Evolutionary conservation across 2,113 vertebrate species (phyloP).

Genomic region (Podocnemis expansa): DNA sequence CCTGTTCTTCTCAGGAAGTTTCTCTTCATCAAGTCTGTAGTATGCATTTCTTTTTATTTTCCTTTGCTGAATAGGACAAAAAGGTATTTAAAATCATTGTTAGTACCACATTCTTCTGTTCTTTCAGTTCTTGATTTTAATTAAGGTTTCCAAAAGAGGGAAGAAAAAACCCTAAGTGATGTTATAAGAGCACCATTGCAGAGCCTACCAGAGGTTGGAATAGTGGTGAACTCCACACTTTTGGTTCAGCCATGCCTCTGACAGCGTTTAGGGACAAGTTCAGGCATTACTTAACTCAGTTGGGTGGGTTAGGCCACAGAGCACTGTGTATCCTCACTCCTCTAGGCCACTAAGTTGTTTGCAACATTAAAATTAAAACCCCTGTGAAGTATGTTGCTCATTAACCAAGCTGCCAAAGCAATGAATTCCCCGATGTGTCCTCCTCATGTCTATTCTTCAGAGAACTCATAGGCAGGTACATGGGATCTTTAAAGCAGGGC

Average conservation of each 20-base stretch:
- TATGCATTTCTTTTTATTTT: not conserved
- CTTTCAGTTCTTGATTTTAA: not conserved
- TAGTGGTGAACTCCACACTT: constrained; percentile 61
- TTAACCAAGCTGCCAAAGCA: constrained; percentile 2
- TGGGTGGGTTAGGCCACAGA: constrained; percentile 39
- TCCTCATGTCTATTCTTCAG: not conserved
- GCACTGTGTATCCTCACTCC: constrained; percentile 20
- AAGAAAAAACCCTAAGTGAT: not conserved
- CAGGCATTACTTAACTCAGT: constrained; percentile 19
- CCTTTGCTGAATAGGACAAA: not conserved
- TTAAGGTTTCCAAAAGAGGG: not conserved
- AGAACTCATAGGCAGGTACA: rapidly evolving
- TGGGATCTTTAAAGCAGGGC: not conserved
- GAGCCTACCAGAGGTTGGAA: constrained; percentile 38
- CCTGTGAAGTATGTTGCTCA: not conserved
- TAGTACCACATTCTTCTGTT: not conserved
- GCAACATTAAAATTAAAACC: constrained; percentile 11
- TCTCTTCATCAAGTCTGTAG: not conserved
- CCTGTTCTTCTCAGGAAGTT: not conserved
- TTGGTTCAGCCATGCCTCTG: constrained; percentile 48
- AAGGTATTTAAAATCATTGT: not conserved
- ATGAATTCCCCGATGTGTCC: not conserved
- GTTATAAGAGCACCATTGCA: constrained; percentile 11
- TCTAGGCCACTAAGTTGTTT: constrained; percentile 20
- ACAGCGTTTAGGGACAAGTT: constrained; percentile 52